phyloP scores from a whole-genome alignment of 1,140 invertebrate genomes.

The Brachionus rotundiformis region DNA sequence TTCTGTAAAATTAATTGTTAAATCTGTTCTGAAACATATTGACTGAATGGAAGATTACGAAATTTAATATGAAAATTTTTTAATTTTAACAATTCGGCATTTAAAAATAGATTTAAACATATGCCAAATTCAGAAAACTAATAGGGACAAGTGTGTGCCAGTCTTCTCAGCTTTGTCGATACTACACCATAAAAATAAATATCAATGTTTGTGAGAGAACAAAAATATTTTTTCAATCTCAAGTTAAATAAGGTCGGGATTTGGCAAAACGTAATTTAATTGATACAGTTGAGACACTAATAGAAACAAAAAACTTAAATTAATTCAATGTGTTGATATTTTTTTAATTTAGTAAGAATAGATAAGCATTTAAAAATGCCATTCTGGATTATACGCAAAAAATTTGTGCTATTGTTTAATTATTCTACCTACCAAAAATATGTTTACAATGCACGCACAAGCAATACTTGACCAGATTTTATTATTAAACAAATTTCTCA shows the following conservation, averaged over 20 bases:
- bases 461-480: neutral
- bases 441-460: neutral
- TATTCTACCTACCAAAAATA: neutral
- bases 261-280: conserved; percentile 3
- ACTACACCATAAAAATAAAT: conserved; percentile 1
- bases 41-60: neutral
- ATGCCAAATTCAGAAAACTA: neutral
- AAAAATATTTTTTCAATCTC: neutral
- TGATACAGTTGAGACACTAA: conserved; percentile 6
- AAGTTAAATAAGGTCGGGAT: neutral
- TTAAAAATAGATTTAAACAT: conserved; percentile 13
- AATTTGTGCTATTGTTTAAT: neutral
- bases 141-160: conserved; percentile 3
- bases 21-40: neutral
- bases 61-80: neutral
- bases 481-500: neutral
- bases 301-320: neutral
- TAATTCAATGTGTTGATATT: neutral
- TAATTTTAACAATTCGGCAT: neutral
- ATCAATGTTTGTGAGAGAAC: neutral
- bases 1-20: neutral
- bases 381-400: neutral
- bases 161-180: neutral
- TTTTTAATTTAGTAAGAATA: conserved; percentile 2
- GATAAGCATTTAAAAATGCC: neutral